These are phyloP conservation scores for Polydrusus tereticollis DNA, from an alignment of 2,888 invertebrate species.

Conservation along the genomic window DNA sequence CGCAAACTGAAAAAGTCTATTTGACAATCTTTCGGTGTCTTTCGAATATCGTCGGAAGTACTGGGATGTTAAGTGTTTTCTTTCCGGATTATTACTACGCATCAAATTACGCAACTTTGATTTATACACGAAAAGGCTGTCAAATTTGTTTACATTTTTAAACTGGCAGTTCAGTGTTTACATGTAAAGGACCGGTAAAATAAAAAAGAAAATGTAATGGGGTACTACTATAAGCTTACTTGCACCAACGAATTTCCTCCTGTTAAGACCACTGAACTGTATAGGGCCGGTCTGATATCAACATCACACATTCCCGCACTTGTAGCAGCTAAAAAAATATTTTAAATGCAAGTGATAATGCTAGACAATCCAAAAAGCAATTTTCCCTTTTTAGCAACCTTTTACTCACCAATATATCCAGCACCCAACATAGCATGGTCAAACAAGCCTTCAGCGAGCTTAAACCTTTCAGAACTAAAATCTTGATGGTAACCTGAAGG, in stretches of 20 bases:
- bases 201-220: too few species aligned
- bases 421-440: conserved; percentile 95
- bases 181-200: too few species aligned
- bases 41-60: too few species aligned
- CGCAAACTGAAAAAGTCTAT: too few species aligned
- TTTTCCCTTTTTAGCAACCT: background rate
- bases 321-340: conserved; percentile 72
- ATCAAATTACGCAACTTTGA: too few species aligned
- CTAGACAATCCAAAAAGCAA: background rate
- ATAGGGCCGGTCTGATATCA: conserved; percentile 95
- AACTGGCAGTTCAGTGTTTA: too few species aligned
- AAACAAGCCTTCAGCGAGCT: conserved; percentile 94
- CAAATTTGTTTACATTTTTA: too few species aligned
- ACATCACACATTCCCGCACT: conserved; percentile 98
- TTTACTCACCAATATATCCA: conserved; percentile 77
- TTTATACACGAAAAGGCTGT: too few species aligned
- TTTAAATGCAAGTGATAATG: background rate
- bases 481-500: conserved; percentile 98
- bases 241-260: conserved; percentile 94
- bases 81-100: too few species aligned
- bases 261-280: conserved; percentile 94
- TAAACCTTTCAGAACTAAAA: conserved; percentile 93
- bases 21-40: too few species aligned
- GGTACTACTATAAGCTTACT: conserved; percentile 63
- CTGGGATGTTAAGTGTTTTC: too few species aligned